Conservation (phyloP, 2,797 vertebrate species). For the Hirundo rustica region DNA sequence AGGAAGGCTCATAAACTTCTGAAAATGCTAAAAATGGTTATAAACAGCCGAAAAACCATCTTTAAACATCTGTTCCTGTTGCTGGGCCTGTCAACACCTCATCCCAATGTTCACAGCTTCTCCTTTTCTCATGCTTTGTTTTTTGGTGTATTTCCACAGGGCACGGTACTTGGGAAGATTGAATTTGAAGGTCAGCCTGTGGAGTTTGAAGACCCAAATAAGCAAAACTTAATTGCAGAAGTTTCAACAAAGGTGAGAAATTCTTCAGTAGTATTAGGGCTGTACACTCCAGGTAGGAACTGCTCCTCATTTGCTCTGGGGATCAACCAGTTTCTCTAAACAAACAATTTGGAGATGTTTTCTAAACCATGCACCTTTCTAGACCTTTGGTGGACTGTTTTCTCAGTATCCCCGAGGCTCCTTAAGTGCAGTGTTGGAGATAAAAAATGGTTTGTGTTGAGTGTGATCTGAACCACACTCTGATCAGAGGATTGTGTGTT, state of each 20-base stretch:
- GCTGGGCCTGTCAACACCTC: not conserved
- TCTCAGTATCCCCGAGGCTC: not conserved
- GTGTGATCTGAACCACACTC: not conserved
- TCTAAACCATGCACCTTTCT: not conserved
- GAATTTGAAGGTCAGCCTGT: slow-evolving; percentile 92
- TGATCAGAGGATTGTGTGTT: not conserved
- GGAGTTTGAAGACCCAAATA: slow-evolving; percentile 88
- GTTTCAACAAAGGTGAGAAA: slow-evolving; percentile 91
- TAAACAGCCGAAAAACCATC: not conserved
- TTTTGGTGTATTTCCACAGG: slow-evolving; percentile 76
- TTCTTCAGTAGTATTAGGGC: not conserved
- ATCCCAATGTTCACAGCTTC: slow-evolving; percentile 32
- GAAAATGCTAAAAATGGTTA: not conserved
- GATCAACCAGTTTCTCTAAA: not conserved
- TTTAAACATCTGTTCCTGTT: slow-evolving; percentile 41
- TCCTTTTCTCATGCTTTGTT: not conserved
- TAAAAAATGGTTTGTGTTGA: not conserved
- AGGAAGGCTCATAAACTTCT: not conserved
- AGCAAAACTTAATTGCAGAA: slow-evolving; percentile 87
- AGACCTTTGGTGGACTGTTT: not conserved
- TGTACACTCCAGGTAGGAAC: not conserved
- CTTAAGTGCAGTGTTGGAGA: not conserved
- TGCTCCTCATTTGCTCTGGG: not conserved
- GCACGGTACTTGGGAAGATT: slow-evolving; percentile 93
- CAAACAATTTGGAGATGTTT: not conserved